Conservation (phyloP, 2,797 vertebrate species). For the Spondyliosoma cantharus region DNA sequence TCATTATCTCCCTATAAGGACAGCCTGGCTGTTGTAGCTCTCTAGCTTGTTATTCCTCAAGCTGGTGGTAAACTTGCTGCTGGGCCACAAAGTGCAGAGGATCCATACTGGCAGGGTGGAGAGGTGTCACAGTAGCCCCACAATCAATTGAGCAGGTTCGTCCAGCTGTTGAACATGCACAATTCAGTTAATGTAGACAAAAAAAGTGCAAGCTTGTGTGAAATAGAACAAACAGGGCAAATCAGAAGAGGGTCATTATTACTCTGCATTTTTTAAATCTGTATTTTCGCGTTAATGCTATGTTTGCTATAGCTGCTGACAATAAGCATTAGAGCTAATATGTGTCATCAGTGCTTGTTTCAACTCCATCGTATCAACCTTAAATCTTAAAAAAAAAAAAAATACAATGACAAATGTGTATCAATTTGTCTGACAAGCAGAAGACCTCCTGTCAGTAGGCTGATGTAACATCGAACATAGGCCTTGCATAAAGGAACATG, state of each 20-base stretch:
- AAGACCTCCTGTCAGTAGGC: not conserved
- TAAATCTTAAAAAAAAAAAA: not conserved
- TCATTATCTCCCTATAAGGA: not conserved
- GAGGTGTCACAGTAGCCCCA: not conserved
- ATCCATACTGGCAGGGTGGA: not conserved
- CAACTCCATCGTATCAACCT: not conserved
- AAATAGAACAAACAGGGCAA: not conserved
- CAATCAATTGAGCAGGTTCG: not conserved
- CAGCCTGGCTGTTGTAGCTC: not conserved
- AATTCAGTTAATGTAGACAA: not conserved
- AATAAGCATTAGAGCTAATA: not conserved
- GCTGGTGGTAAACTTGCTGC: not conserved
- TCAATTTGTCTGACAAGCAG: not conserved
- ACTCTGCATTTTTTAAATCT: not conserved
- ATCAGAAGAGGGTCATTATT: not conserved
- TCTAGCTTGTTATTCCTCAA: constrained; percentile 1
- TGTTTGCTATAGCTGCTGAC: constrained; percentile 7
- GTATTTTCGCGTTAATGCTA: not conserved
- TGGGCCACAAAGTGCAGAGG: not conserved
- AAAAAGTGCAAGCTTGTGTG: not conserved
- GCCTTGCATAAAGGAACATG: not conserved
- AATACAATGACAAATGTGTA: not conserved
- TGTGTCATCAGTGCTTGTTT: not conserved
- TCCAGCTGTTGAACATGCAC: not conserved
- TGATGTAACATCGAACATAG: not conserved